Base-by-base conservation (phyloP, 2,888 invertebrate genomes). In the Oeneis ivallda region DNA sequence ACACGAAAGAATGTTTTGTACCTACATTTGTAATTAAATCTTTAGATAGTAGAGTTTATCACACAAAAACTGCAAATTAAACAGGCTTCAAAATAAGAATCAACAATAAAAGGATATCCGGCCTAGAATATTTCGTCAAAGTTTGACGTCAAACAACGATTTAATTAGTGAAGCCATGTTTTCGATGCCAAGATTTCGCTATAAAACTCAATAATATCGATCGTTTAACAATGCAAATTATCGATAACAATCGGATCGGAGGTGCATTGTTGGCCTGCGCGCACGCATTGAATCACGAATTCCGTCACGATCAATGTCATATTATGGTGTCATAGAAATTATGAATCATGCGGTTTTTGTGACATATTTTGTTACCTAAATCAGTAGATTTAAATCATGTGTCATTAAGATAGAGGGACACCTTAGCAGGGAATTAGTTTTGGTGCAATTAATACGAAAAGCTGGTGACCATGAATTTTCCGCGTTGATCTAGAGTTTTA, bases 231-330 rank as follows among this genome's bases (percentile, higher is more conserved):
- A 71, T 74, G 74, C 68, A 67, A 69, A 70, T 68, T 19, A 49
- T 60, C 63, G 64, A 66, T 66, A 52, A 72, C 69, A 71, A 72
- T 72, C 47, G 63, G 47, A 70, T 70, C 50, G 65, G 41, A 13
- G 59, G 34, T 69, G 57, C 54, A 73, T 74, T 75, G 75, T 84
- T 85, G 86, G 86, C 83, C 85, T 84, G 86, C 83, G 69, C 71
- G 26, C n/a, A 69, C 74, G 78, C 80, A 85, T 84, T 85, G 82
- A 85, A 71, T 78, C 77, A 68, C 34, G 65, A 65, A 56, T 65
- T 53, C 59, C 65, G 49, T 56, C 62, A 61, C 61, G 57, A 64
- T 64, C 62, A 52, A 62, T 67, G 62, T 62, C 59, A 53, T 66
- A 61, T 66, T 61, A 63, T 57, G 50, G 17, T 53, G 59, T 50